These are phyloP conservation scores for Taeniopygia guttata DNA, from an alignment of 2,797 vertebrate genomes.

Conservation along the genomic window DNA sequence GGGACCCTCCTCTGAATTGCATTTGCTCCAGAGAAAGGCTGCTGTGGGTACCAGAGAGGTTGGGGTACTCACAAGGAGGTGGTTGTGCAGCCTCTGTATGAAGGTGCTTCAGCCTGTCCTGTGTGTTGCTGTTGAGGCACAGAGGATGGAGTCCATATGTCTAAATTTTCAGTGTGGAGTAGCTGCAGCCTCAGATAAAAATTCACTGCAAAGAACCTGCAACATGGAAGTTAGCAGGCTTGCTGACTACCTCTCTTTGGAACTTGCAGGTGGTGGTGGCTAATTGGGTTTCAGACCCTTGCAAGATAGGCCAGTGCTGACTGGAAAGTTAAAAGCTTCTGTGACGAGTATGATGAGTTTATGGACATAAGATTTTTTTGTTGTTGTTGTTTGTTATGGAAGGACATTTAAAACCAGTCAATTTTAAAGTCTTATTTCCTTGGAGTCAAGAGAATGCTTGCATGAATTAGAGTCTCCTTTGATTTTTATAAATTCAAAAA, in stretches of 20 bases:
- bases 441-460: neutral
- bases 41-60: neutral
- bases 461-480: neutral
- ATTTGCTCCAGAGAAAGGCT: neutral
- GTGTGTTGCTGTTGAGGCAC: neutral
- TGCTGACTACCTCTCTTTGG: neutral
- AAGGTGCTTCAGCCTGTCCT: neutral
- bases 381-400: neutral
- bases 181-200: neutral
- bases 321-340: neutral
- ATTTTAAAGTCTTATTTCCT: neutral
- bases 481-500: neutral
- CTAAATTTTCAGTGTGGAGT: neutral
- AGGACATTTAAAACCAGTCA: neutral
- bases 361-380: neutral
- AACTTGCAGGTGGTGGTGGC: neutral
- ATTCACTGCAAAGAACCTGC: neutral
- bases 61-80: rapidly evolving
- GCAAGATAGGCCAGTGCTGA: neutral
- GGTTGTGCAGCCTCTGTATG: rapidly evolving
- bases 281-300: neutral
- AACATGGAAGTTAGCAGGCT: neutral
- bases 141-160: neutral
- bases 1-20: constrained; percentile 12
- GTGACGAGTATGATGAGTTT: neutral